These are phyloP conservation scores for Salticus scenicus DNA, from an alignment of 2,888 invertebrate genomes.

Conservation along the genomic window DNA sequence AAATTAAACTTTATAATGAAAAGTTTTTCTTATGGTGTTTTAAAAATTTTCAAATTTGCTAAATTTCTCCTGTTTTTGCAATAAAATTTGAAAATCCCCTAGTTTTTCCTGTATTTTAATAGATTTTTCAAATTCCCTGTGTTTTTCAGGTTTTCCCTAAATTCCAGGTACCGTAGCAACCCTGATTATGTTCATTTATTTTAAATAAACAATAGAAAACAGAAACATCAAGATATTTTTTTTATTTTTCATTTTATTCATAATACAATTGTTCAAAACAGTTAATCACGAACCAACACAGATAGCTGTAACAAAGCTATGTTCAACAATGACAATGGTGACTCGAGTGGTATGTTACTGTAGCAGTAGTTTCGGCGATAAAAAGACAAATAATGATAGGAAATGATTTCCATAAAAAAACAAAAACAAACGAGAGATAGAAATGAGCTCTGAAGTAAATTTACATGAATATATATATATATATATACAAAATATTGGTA, in stretches of 20 bases:
- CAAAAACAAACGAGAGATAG: slow-evolving; percentile 22
- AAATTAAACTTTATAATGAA: too few species aligned
- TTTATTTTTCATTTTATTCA: slow-evolving; percentile 52
- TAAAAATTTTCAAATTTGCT: too few species aligned
- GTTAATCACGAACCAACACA: slow-evolving; percentile 56
- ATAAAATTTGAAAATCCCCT: too few species aligned
- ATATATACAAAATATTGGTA: slow-evolving; percentile 14
- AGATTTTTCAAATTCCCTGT: too few species aligned
- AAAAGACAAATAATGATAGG: slow-evolving; percentile 23
- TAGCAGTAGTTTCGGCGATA: slow-evolving; percentile 29
- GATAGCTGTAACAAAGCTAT: slow-evolving; percentile 64
- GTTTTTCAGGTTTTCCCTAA: too few species aligned
- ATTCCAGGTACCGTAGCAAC: too few species aligned
- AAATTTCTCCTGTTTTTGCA: too few species aligned
- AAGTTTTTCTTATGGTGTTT: too few species aligned
- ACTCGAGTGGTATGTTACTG: slow-evolving; percentile 26
- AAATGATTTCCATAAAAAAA: slow-evolving; percentile 12
- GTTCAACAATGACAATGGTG: slow-evolving; percentile 59
- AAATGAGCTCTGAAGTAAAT: slow-evolving; percentile 16
- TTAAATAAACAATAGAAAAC: too few species aligned
- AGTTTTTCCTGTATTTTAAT: too few species aligned
- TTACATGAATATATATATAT: too few species aligned
- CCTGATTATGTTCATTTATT: too few species aligned
- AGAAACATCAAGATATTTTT: slow-evolving; percentile 28
- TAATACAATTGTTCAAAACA: slow-evolving; percentile 64